Evolutionary conservation across 2,113 vertebrate genomes (phyloP), one percentile per base, ranked within the genome.

Genomic region (Orthonyx spaldingii): DNA sequence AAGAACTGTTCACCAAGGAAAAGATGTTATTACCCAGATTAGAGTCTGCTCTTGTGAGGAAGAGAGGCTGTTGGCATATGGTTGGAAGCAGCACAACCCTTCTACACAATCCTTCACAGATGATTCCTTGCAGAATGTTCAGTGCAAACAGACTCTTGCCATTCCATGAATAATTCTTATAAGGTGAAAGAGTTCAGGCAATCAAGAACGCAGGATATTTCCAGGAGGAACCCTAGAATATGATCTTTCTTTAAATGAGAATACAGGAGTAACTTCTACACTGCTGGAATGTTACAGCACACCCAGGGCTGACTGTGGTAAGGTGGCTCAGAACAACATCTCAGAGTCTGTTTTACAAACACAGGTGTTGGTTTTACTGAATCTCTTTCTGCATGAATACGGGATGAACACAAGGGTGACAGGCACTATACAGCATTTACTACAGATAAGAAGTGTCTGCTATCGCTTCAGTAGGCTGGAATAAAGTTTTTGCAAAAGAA

Each of bases 1-100:
- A 90, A 95, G 81, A 96, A 88, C 35, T 72, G 30, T 90, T 88
- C 63, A 33, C n/a, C 77, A 52, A 94, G 65, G 27, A 91, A 80
- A 93, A 94, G 82, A 85, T 69, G 41, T 19, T 90, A 33, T 96
- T 93, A 91, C 52, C 33, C 79, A 89, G 42, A 93, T 90, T 90
- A 93, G n/a, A 59, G 30, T 61, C 74, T 92, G 82, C 49, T 93
- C 65, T 76, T 93, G 50, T 64, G 47, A 92, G 41, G 68, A 86
- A 79, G 84, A 81, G 70, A 92, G 52, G 41, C 23, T 37, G 47
- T 47, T 79, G 75, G 84, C 52, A 57, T 84, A 63, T 33, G 47
- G 26, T 57, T 86, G 71, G 86, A 89, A 93, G 44, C 37, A 93
- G 27, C 30, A 37, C 21, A 72, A 17, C 42, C 55, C 42, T 85